phyloP scores from a whole-genome alignment of 2,797 vertebrate species.

The Clamator glandarius region DNA sequence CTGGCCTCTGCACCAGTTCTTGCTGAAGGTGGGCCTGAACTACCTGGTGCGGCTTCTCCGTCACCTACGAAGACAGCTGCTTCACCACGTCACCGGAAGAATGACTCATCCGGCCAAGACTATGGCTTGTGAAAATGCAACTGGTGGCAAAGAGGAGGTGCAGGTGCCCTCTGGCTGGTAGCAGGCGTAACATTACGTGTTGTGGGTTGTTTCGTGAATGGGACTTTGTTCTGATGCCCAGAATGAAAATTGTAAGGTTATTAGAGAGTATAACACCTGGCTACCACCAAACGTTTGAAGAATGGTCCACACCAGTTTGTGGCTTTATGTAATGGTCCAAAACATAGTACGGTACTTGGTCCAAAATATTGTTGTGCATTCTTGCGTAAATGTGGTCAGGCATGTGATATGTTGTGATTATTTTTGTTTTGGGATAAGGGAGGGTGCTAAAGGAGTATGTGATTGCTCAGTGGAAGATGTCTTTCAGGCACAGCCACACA shows the following conservation, averaged over 20 bases:
- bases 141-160: not conserved
- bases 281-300: conserved; percentile 36
- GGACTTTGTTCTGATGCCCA: not conserved
- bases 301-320: not conserved
- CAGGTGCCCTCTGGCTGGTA: conserved; percentile 14
- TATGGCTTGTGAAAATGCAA: conserved; percentile 76
- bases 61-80: conserved; percentile 91
- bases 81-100: conserved; percentile 91
- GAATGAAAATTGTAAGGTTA: conserved; percentile 11
- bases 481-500: not conserved
- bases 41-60: conserved; percentile 87
- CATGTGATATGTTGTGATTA: conserved; percentile 59
- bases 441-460: not conserved
- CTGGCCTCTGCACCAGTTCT: conserved; percentile 83
- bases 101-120: conserved; percentile 84
- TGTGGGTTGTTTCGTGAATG: not conserved
- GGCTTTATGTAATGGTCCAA: conserved; percentile 26
- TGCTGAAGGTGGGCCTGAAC: conserved; percentile 85
- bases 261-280: not conserved
- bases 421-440: conserved; percentile 13
- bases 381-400: conserved; percentile 56
- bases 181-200: not conserved
- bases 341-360: conserved; percentile 54
- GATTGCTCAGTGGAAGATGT: not conserved
- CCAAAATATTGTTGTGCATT: conserved; percentile 55